Evolutionary conservation across 2,888 invertebrate genomes (phyloP).

Genomic region (Conistra vaccinii): DNA sequence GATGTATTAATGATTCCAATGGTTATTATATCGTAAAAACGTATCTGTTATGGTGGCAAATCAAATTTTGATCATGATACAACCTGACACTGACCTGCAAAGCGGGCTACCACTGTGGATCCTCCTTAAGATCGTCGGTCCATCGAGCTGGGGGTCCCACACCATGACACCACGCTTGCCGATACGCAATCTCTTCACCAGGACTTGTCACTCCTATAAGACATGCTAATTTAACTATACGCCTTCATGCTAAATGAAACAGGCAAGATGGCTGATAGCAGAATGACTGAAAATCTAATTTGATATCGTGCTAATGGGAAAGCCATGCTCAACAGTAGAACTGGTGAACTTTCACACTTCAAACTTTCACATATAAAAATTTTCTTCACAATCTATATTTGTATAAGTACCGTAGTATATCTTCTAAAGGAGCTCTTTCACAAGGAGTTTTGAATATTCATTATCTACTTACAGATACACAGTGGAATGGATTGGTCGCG

Average conservation of each 20-base stretch:
- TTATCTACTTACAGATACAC: slow-evolving; percentile 92
- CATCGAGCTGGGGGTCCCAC: not conserved
- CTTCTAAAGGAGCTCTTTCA: not conserved
- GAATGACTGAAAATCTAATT: not conserved
- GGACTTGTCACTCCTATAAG: not conserved
- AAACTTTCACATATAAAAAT: too few species aligned
- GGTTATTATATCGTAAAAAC: too few species aligned
- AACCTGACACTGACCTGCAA: too few species aligned
- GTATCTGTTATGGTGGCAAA: too few species aligned
- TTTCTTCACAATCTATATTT: too few species aligned
- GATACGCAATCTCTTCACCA: not conserved
- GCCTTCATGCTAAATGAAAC: not conserved
- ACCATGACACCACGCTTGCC: not conserved
- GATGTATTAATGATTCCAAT: too few species aligned
- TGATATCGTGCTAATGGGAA: too few species aligned
- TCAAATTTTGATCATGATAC: too few species aligned
- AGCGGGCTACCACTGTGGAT: too few species aligned
- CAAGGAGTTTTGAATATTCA: not conserved
- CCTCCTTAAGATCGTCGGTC: not conserved
- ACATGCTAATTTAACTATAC: not conserved
- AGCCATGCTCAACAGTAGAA: not conserved
- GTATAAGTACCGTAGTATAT: not conserved
- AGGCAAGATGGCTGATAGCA: not conserved
- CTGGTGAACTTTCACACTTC: too few species aligned
- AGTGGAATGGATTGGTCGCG: slow-evolving; percentile 99